These are phyloP conservation scores for Seira ritae DNA, from an alignment of 2,888 invertebrate genomes.

Conservation along the genomic window DNA sequence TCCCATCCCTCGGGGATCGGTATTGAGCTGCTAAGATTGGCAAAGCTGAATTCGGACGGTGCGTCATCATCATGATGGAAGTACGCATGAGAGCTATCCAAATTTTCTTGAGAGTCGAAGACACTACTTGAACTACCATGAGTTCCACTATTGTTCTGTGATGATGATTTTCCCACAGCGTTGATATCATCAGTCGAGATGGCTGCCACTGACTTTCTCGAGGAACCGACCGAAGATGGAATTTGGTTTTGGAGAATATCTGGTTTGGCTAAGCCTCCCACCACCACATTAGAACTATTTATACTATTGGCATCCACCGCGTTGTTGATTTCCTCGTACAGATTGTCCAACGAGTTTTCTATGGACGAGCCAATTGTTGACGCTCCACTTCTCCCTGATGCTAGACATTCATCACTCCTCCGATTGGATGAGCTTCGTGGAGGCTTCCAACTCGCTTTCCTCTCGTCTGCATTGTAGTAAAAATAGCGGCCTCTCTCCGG, in stretches of 20 bases:
- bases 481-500: constrained; percentile 64
- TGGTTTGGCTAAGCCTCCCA: constrained; percentile 39
- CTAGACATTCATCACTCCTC: constrained; percentile 66
- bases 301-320: constrained; percentile 39
- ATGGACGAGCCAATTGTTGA: constrained; percentile 66
- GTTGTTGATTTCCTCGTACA: constrained; percentile 50
- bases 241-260: constrained; percentile 55
- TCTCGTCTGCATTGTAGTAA: constrained; percentile 70
- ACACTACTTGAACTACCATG: constrained; percentile 38
- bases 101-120: constrained; percentile 61
- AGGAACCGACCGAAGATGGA: constrained; percentile 53
- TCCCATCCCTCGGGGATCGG: constrained; percentile 77
- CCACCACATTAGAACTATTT: constrained; percentile 43
- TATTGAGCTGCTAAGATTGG: constrained; percentile 53
- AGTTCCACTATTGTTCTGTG: constrained; percentile 36
- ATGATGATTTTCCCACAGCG: constrained; percentile 33
- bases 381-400: constrained; percentile 59
- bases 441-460: constrained; percentile 72
- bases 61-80: constrained; percentile 40
- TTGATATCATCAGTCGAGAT: constrained; percentile 49
- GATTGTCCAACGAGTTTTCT: constrained; percentile 67
- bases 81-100: constrained; percentile 37
- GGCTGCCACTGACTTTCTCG: constrained; percentile 48
- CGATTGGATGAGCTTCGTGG: constrained; percentile 68
- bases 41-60: constrained; percentile 43